phyloP scores from a whole-genome alignment of 1,140 invertebrate genomes.

The Battus philenor region DNA sequence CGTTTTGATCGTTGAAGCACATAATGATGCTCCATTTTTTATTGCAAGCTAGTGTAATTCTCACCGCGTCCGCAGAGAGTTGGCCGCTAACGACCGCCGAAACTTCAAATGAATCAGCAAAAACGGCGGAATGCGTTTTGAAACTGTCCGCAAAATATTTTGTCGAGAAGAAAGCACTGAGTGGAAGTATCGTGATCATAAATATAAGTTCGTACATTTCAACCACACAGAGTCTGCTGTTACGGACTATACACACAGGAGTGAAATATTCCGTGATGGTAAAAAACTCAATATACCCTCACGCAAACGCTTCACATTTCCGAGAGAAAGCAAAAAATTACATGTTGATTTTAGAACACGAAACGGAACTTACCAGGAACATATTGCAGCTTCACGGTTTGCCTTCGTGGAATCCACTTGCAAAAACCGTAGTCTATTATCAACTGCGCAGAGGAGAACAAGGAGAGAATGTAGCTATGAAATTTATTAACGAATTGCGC shows the following conservation, averaged over 20 bases:
- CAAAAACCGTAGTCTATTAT: constrained; percentile 68
- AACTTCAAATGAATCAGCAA: constrained; percentile 44
- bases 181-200: constrained; percentile 70
- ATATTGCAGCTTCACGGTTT: constrained; percentile 64
- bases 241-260: constrained; percentile 62
- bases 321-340: constrained; percentile 76
- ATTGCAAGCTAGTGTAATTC: constrained; percentile 10
- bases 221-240: constrained; percentile 52
- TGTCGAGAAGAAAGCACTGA: constrained; percentile 69
- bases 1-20: neutral
- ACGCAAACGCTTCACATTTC: constrained; percentile 72
- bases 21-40: constrained; percentile 13
- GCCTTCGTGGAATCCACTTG: constrained; percentile 72
- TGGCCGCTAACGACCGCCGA: constrained; percentile 43
- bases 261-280: constrained; percentile 73
- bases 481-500: constrained; percentile 61
- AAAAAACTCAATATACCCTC: constrained; percentile 64
- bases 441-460: constrained; percentile 41
- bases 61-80: constrained; percentile 21
- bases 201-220: constrained; percentile 64
- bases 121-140: constrained; percentile 67
- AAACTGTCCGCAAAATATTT: constrained; percentile 73
- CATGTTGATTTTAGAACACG: constrained; percentile 70
- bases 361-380: constrained; percentile 57
- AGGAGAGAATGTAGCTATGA: constrained; percentile 41